Percentiles rank a stretch among this genome's conserved stretches.
Evolutionary conservation across 2,113 vertebrate species (phyloP).

Genomic region (Craseonycteris thonglongyai): DNA sequence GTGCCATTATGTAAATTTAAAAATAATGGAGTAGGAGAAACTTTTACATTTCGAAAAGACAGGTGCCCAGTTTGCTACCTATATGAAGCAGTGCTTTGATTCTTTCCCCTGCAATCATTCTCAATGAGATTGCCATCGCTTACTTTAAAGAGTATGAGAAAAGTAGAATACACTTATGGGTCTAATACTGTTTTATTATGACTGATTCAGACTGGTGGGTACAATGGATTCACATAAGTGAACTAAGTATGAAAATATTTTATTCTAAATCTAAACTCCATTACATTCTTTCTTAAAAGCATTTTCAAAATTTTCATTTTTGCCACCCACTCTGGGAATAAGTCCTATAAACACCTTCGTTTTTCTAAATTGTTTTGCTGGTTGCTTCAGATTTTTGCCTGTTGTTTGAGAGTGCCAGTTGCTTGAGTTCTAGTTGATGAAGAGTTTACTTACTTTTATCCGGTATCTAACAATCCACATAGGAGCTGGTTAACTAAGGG

Average conservation of each 20-base stretch:
- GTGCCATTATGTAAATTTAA: neutral
- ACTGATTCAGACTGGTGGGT: neutral
- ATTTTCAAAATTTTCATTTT: neutral
- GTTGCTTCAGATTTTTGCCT: too few species aligned
- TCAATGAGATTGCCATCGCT: neutral
- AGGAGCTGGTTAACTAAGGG: too few species aligned
- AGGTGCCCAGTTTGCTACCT: neutral
- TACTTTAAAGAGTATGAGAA: neutral
- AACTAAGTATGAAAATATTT: neutral
- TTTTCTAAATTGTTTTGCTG: neutral
- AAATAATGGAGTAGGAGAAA: neutral
- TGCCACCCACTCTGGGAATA: neutral
- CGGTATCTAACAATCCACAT: too few species aligned
- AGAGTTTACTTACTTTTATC: too few species aligned
- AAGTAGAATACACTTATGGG: neutral
- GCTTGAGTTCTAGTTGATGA: too few species aligned
- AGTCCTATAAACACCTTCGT: neutral
- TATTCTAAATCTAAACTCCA: neutral
- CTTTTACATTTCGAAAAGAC: neutral
- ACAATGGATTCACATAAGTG: neutral
- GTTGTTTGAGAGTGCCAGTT: too few species aligned
- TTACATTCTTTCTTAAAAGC: neutral
- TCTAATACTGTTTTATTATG: neutral
- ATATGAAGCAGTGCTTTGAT: neutral
- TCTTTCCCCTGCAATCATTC: neutral